phyloP scores from a whole-genome alignment of 2,888 invertebrate species.

The Toxonevra muliebris region DNA sequence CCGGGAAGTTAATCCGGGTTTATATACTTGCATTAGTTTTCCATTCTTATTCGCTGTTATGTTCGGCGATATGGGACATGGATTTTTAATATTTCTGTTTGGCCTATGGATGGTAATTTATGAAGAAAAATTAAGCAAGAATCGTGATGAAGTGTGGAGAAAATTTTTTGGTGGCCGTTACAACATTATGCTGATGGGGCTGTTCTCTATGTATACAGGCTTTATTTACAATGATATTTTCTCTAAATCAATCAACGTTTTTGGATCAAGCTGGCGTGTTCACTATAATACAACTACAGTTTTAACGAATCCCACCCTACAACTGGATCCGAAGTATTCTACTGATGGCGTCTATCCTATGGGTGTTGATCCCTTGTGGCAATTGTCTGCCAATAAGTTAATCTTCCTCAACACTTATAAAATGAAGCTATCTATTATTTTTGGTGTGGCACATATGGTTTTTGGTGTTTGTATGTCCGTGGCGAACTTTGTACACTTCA shows the following conservation, averaged over 20 bases:
- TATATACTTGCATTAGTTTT: constrained; percentile 90
- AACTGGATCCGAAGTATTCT: constrained; percentile 72
- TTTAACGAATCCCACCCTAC: constrained; percentile 66
- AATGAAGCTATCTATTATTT: constrained; percentile 94
- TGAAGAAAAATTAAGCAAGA: constrained; percentile 80
- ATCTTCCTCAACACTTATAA: constrained; percentile 95
- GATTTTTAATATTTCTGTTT: constrained; percentile 82
- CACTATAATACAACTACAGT: constrained; percentile 69
- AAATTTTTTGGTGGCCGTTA: constrained; percentile 98
- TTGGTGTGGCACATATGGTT: constrained; percentile 94
- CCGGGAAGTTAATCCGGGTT: constrained; percentile 90
- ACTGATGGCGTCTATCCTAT: constrained; percentile 72
- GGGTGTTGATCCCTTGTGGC: constrained; percentile 85
- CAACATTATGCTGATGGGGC: constrained; percentile 95
- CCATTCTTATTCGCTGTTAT: constrained; percentile 95
- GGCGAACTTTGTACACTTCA: constrained; percentile 80
- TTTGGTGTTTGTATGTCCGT: constrained; percentile 90
- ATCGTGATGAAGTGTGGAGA: constrained; percentile 90
- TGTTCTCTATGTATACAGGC: constrained; percentile 98
- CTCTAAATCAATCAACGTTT: constrained; percentile 94
- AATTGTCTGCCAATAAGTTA: constrained; percentile 86
- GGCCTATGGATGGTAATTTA: constrained; percentile 84
- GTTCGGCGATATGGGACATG: constrained; percentile 98
- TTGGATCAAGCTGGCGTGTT: constrained; percentile 86
- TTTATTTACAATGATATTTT: constrained; percentile 97